Percentiles rank a stretch among this genome's conserved stretches.
Conservation (phyloP, 2,888 invertebrate genomes). For the Tiliacea aurago region DNA sequence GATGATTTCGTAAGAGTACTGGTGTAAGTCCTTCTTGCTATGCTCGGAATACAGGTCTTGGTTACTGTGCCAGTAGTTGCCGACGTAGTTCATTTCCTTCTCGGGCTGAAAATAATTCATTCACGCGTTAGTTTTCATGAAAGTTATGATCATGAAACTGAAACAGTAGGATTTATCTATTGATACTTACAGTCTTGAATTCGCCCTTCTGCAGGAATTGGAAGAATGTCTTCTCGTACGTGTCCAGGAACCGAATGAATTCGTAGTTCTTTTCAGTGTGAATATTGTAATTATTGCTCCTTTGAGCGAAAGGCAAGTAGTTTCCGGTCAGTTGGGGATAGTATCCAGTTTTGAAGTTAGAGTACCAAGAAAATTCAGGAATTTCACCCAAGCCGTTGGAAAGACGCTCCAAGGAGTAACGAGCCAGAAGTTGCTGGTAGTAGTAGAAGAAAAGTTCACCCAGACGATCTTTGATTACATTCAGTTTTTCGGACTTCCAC, state of each 20-base stretch:
- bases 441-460: conserved; percentile 92
- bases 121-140: neutral
- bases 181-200: conserved; percentile 89
- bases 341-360: conserved; percentile 87
- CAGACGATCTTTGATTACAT: conserved; percentile 88
- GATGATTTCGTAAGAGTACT: conserved; percentile 90
- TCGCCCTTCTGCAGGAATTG: conserved; percentile 89
- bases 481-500: conserved; percentile 89
- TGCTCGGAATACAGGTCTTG: conserved; percentile 84
- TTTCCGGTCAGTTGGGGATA: conserved; percentile 70
- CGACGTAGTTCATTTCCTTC: conserved; percentile 88
- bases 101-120: conserved; percentile 74
- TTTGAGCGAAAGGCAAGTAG: conserved; percentile 89
- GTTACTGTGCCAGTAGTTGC: conserved; percentile 91
- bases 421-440: conserved; percentile 92
- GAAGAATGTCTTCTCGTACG: conserved; percentile 90
- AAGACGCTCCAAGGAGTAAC: conserved; percentile 93
- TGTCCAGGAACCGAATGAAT: conserved; percentile 89
- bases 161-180: neutral
- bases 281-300: conserved; percentile 91
- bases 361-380: conserved; percentile 91
- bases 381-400: conserved; percentile 92
- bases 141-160: neutral
- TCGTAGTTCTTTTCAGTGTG: conserved; percentile 87
- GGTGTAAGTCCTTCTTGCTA: conserved; percentile 74